Conservation (phyloP, 92 coral and sea anemone genomes). For the Montipora capitata region DNA sequence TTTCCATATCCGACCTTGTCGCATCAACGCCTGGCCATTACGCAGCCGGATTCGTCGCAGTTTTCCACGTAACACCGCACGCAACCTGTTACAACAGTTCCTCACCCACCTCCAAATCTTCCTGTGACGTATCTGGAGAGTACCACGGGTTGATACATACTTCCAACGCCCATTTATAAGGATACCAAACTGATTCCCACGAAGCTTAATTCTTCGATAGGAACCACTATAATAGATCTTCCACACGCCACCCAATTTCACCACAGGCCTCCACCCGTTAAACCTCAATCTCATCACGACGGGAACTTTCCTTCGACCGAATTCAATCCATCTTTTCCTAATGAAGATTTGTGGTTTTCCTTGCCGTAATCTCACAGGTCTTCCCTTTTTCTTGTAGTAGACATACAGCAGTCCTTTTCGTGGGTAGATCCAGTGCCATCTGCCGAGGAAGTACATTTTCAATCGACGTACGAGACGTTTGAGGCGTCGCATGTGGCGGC, state of each 20-base stretch:
- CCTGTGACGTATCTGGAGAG: constrained; percentile 50
- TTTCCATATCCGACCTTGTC: constrained; percentile 13
- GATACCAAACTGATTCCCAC: constrained; percentile 44
- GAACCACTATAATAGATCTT: background rate
- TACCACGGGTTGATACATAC: constrained; percentile 34
- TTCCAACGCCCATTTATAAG: constrained; percentile 40
- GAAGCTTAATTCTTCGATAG: constrained; percentile 6
- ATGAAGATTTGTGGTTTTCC: constrained; percentile 3
- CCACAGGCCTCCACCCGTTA: constrained; percentile 11
- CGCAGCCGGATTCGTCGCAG: constrained; percentile 53
- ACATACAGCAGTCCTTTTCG: constrained; percentile 43
- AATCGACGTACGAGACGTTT: constrained; percentile 25
- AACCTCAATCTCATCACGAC: constrained; percentile 20
- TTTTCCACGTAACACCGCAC: constrained; percentile 48
- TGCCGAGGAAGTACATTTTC: constrained; percentile 12
- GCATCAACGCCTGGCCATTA: constrained; percentile 28
- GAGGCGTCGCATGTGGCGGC: background rate
- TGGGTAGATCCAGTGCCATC: constrained; percentile 41
- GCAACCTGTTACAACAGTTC: constrained; percentile 55
- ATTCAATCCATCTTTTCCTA: constrained; percentile 1
- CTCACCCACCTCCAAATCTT: constrained; percentile 40
- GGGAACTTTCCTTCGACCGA: constrained; percentile 5
- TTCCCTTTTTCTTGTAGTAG: constrained; percentile 5
- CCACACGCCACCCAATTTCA: constrained; percentile 17
- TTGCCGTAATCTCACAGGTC: constrained; percentile 19